Conservation (phyloP, 2,113 vertebrate species). For the Otis tarda region DNA sequence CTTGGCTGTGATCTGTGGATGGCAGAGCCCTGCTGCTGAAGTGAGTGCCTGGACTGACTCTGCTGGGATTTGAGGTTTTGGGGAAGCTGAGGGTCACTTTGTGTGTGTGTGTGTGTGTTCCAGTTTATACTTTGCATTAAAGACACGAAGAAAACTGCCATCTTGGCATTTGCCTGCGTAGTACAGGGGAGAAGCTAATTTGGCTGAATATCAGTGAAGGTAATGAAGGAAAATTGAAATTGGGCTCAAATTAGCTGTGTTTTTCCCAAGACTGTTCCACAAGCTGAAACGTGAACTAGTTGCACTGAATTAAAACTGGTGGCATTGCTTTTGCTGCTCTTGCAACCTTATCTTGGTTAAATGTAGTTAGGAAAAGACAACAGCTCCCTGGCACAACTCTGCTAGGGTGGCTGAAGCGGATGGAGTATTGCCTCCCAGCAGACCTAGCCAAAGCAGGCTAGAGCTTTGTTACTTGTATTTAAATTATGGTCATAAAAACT, state of each 20-base stretch:
- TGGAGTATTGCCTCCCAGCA: neutral
- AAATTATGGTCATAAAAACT: neutral
- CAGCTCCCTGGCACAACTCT: neutral
- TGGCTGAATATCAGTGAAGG: neutral
- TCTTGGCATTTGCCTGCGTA: neutral
- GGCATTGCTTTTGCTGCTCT: neutral
- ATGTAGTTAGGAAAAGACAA: neutral
- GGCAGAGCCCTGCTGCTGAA: neutral
- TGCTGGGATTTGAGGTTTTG: neutral
- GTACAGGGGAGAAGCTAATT: neutral
- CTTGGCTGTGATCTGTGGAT: neutral
- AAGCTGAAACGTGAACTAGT: neutral
- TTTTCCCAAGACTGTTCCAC: neutral
- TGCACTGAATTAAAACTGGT: neutral
- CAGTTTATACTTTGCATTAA: neutral
- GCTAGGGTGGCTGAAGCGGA: neutral
- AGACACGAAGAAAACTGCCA: neutral
- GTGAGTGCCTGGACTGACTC: neutral
- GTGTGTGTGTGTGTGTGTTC: neutral
- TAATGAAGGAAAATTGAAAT: neutral
- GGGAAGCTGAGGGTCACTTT: neutral
- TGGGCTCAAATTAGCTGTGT: neutral
- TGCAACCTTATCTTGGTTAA: neutral
- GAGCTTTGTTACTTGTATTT: neutral
- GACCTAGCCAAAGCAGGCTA: neutral